phyloP scores from a whole-genome alignment of 2,113 vertebrate species.

The Psilopogon haemacephalus region DNA sequence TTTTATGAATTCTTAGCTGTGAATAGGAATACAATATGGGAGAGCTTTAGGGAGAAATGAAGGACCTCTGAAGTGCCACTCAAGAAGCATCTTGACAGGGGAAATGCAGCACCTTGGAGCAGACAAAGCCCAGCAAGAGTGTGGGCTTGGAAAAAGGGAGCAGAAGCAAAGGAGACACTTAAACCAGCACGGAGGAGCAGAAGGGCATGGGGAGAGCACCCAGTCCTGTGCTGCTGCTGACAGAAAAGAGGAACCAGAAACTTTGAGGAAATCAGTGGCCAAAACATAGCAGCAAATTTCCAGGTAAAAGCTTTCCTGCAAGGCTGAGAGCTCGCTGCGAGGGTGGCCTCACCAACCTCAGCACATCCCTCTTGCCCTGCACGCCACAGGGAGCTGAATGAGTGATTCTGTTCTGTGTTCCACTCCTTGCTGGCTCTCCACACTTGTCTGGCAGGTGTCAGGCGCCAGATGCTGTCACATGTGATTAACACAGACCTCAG shows the following conservation, averaged over 20 bases:
- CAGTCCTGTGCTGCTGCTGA: not conserved
- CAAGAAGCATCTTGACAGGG: rapidly evolving
- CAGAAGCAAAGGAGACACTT: not conserved
- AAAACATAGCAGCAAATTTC: not conserved
- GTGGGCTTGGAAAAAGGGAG: not conserved
- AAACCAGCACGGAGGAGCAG: not conserved
- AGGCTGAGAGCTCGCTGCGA: not conserved
- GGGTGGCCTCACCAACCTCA: not conserved
- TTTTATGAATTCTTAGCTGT: not conserved
- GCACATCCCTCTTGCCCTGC: not conserved
- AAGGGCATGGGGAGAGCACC: not conserved
- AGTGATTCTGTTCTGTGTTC: not conserved
- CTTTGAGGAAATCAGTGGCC: not conserved
- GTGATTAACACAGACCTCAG: not conserved
- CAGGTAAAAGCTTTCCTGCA: not conserved
- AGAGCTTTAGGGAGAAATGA: not conserved
- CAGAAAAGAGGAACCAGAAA: not conserved
- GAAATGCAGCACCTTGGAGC: rapidly evolving
- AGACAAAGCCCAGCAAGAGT: not conserved
- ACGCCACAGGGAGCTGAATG: not conserved
- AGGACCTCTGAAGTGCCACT: not conserved
- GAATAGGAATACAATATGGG: not conserved
- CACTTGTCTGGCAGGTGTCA: not conserved
- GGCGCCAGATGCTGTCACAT: not conserved
- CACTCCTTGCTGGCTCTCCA: not conserved